Conservation (phyloP, 2,888 invertebrate genomes). For the Mycogona germanica region DNA sequence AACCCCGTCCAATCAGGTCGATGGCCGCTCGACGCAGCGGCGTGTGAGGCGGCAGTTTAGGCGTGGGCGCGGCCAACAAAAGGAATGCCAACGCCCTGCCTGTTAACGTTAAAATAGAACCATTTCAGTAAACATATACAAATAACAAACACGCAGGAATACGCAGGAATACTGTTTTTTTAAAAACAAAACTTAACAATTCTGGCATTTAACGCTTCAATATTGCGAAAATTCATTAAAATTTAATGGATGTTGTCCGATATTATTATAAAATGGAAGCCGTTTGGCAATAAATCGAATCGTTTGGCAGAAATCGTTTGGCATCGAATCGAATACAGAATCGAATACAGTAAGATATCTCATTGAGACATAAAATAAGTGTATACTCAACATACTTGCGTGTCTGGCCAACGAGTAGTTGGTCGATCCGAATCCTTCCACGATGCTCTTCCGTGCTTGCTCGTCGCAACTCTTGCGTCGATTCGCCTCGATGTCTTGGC, state of each 20-base stretch:
- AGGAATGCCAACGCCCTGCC: constrained; percentile 84
- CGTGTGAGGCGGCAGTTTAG: constrained; percentile 77
- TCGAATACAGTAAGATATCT: no score
- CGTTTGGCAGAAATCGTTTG: no score
- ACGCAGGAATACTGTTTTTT: neutral
- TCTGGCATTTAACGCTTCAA: no score
- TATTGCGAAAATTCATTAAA: no score
- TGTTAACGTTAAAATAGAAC: constrained; percentile 26
- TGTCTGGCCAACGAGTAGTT: constrained; percentile 82
- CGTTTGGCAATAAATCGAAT: no score
- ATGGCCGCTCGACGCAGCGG: constrained; percentile 92
- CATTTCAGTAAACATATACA: neutral
- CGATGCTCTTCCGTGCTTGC: constrained; percentile 60
- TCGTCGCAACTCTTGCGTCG: constrained; percentile 36
- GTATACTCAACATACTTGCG: constrained; percentile 48
- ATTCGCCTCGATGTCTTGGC: constrained; percentile 69
- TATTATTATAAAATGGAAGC: no score
- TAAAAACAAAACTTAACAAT: neutral
- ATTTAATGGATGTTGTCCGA: no score
- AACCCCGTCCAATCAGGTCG: constrained; percentile 92
- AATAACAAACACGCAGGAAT: neutral
- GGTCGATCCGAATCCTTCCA: constrained; percentile 73
- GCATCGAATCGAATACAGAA: no score
- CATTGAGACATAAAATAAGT: neutral
- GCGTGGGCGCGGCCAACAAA: constrained; percentile 69